Conservation (phyloP, 2,113 vertebrate species). For the Corapipo altera region DNA sequence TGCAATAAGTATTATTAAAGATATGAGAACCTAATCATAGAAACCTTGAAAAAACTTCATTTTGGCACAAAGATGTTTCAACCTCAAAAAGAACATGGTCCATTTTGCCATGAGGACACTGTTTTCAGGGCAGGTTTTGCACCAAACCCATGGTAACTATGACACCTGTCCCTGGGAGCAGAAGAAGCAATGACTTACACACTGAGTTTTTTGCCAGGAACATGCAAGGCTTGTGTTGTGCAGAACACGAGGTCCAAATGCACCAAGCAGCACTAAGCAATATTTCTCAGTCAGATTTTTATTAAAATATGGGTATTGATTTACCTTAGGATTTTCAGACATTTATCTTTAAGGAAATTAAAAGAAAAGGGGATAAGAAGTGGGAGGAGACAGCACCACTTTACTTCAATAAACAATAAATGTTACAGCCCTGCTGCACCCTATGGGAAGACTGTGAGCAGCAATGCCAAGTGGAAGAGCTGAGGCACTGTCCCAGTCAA, state of each 20-base stretch:
- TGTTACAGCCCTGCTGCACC: too few relatives aligned
- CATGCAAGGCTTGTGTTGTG: fast-evolving
- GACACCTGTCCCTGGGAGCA: background rate
- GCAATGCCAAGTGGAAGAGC: background rate
- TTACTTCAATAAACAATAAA: background rate
- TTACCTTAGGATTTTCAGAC: background rate
- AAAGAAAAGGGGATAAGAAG: background rate
- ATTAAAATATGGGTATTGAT: background rate
- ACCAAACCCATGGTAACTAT: background rate
- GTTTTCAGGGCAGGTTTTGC: background rate
- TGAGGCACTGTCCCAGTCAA: background rate
- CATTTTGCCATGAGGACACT: background rate
- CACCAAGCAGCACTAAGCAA: background rate
- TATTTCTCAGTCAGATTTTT: background rate
- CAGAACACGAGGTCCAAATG: fast-evolving
- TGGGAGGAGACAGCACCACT: background rate
- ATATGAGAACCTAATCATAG: background rate
- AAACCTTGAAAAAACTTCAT: fast-evolving
- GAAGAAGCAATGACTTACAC: background rate
- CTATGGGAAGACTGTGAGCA: background rate
- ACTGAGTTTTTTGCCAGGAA: background rate
- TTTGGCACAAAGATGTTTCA: background rate
- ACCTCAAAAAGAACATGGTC: fast-evolving
- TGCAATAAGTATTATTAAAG: too few relatives aligned
- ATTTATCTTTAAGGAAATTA: background rate